Base-by-base conservation (phyloP, 2,888 invertebrate species). In the Macaria notata region DNA sequence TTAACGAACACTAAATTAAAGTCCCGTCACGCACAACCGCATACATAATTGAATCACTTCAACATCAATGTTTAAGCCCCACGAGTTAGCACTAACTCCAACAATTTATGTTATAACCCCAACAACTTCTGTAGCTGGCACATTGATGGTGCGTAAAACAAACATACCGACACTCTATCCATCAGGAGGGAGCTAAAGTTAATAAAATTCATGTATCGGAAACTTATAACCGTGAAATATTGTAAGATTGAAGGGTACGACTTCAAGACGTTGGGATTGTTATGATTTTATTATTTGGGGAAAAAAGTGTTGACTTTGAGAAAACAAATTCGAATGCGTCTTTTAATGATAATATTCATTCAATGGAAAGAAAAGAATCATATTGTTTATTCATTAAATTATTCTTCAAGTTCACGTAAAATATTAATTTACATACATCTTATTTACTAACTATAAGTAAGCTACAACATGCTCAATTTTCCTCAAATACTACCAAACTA, bases 181-280 rank as follows among this genome's bases (percentile, higher is more conserved):
- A 75, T 83, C 83, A 84, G 50, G 45, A 54, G 69, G 86, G 85
- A 75, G 85, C 73, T 78, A 83, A 83, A 88, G 81, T 90, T 90
- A 90, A 91, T 90, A 91, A 91, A 91, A 91, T 91, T 91, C 89
- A 91, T 91, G 90, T 91, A 87, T 91, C 84, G 91, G 90, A 91
- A 91, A 90, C 85, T 87, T 89, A 90, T 85, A 84, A 78, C 82
- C 83, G 85, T 86, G 77, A 88, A 86, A 88, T 86, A 86, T 88
- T 84, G 83, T 85, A 81, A 79, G 79, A 66, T 75, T 68, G 69
- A 78, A 81, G 86, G 82, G 84, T 73, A 78, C 81, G 82, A 82
- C 49, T 62, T 64, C 61, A 64, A 67, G 65, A 63, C 65, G 59
- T 56, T 65, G 31, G 81, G 75, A 78, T 78, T 81, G 79, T 44